Conservation (phyloP, 2,797 vertebrate genomes). For the Neosilurus mollespiculum region DNA sequence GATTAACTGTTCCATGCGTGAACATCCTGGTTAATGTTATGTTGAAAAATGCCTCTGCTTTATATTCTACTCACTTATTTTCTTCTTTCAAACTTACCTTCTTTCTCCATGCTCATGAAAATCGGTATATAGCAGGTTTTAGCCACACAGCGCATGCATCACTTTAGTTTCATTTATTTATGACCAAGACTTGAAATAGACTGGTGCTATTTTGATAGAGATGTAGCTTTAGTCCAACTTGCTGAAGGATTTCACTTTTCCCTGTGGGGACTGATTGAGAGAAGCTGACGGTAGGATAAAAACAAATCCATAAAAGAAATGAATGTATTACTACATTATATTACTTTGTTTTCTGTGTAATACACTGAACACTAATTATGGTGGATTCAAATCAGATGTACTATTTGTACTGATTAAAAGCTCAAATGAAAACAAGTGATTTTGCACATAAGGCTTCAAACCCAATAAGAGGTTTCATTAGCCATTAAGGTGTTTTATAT, state of each 20-base stretch:
- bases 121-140: slow-evolving; percentile 37
- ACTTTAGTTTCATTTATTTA: slow-evolving; percentile 53
- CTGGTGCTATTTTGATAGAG: slow-evolving; percentile 49
- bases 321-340: slow-evolving; percentile 33
- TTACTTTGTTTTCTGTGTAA: slow-evolving; percentile 28
- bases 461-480: slow-evolving; percentile 4
- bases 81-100: slow-evolving; percentile 25
- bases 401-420: slow-evolving; percentile 42
- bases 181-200: slow-evolving; percentile 55
- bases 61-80: slow-evolving; percentile 34
- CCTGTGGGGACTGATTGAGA: slow-evolving; percentile 34
- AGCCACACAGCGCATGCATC: slow-evolving; percentile 21
- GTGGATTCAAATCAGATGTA: slow-evolving; percentile 17
- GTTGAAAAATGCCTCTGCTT: slow-evolving; percentile 31
- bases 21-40: slow-evolving; percentile 27
- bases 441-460: neutral
- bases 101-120: slow-evolving; percentile 40
- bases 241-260: slow-evolving; percentile 39
- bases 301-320: slow-evolving; percentile 36
- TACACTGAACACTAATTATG: slow-evolving; percentile 18
- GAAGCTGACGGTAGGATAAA: slow-evolving; percentile 34
- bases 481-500: slow-evolving; percentile 19
- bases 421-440: slow-evolving; percentile 29
- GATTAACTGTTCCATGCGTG: slow-evolving; percentile 24
- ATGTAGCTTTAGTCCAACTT: slow-evolving; percentile 49